A percentile compares a stretch with the other conserved stretches of the same genome.
phyloP scores from a whole-genome alignment of 2,888 invertebrate genomes.

The Chymomyza procnemis region DNA sequence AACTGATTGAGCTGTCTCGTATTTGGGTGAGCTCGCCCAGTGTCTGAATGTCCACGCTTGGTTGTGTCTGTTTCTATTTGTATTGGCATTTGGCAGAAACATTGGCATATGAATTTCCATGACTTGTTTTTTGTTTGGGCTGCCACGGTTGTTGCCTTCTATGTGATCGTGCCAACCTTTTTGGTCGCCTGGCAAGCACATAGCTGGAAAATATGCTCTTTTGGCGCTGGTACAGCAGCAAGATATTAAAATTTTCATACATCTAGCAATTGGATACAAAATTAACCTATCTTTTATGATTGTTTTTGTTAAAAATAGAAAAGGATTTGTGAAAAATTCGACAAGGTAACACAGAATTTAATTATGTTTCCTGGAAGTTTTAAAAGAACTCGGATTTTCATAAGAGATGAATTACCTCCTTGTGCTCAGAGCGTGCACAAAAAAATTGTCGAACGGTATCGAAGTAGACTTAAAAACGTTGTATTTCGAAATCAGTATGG shows the following conservation, averaged over 20 bases:
- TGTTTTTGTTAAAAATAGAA: no score
- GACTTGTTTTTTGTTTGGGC: constrained; percentile 21
- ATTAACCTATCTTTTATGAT: no score
- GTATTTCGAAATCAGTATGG: no score
- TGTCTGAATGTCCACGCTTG: constrained; percentile 47
- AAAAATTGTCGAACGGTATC: no score
- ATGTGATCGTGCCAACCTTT: constrained; percentile 32
- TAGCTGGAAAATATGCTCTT: constrained; percentile 16
- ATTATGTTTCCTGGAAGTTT: no score
- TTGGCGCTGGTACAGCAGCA: constrained; percentile 18
- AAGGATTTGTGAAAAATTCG: no score
- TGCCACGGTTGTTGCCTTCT: constrained; percentile 46
- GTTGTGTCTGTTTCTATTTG: constrained; percentile 35
- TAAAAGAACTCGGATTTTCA: no score
- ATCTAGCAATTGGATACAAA: no score
- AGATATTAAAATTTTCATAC: constrained; percentile 7
- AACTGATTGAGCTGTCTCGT: constrained; percentile 71
- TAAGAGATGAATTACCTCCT: no score
- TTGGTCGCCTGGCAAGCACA: constrained; percentile 17
- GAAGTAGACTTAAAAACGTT: no score
- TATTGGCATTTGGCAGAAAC: constrained; percentile 46
- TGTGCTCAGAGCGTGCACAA: no score
- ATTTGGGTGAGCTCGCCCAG: constrained; percentile 68
- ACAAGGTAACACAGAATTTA: no score
- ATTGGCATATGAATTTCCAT: not conserved